These are phyloP conservation scores for Phaethon lepturus DNA, from an alignment of 2,113 vertebrate species.

Conservation along the genomic window DNA sequence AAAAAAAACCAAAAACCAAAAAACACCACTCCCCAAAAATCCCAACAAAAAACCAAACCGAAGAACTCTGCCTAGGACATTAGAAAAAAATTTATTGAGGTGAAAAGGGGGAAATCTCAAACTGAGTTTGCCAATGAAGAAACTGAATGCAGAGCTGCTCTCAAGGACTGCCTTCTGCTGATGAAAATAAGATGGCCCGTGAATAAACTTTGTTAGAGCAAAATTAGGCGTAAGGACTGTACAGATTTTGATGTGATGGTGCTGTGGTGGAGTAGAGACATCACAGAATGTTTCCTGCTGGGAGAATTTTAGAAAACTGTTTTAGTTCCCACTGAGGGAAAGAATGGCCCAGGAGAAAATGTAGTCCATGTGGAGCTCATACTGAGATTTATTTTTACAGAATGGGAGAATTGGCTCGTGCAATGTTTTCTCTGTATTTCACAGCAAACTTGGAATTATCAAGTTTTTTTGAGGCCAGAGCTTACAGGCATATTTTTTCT, in stretches of 20 bases:
- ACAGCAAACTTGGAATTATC: background rate
- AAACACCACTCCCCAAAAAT: background rate
- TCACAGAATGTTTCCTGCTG: background rate
- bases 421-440: background rate
- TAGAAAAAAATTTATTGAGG: background rate
- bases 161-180: background rate
- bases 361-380: background rate
- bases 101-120: background rate
- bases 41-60: too few species aligned
- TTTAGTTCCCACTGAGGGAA: background rate
- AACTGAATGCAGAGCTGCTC: background rate
- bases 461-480: background rate
- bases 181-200: background rate
- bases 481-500: background rate
- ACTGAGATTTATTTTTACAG: background rate
- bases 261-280: background rate
- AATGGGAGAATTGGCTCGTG: background rate
- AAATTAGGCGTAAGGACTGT: background rate
- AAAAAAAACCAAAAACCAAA: background rate
- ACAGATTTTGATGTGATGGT: background rate
- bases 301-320: background rate
- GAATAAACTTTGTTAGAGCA: background rate
- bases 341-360: slow-evolving; percentile 1
- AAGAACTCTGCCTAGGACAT: background rate
- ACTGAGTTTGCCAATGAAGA: background rate